phyloP scores from a whole-genome alignment of 1,140 invertebrate genomes.

The Drosophila nikananu region DNA sequence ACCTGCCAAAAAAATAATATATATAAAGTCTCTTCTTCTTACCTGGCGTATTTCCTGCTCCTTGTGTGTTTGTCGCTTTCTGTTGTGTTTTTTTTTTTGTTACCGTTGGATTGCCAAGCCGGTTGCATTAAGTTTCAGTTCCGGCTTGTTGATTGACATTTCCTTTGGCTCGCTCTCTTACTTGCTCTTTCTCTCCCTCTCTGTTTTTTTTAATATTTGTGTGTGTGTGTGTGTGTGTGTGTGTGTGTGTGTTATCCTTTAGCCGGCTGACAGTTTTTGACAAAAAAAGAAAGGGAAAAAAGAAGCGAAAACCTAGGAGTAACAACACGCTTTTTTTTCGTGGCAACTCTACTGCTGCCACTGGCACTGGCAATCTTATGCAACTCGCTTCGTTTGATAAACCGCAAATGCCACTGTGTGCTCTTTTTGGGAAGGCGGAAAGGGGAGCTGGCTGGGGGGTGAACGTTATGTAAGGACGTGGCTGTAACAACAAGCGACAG shows the following conservation, averaged over 20 bases:
- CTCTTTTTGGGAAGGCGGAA: background rate
- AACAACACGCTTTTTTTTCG: conserved; percentile 20
- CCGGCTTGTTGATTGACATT: conserved; percentile 80
- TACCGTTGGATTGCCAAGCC: conserved; percentile 49
- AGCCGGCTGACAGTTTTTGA: conserved; percentile 40
- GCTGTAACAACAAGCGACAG: conserved; percentile 45
- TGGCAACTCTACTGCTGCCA: conserved; percentile 19
- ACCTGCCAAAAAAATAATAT: conserved; percentile 1
- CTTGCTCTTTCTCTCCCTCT: background rate
- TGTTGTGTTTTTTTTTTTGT: conserved; percentile 20
- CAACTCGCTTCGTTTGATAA: conserved; percentile 54
- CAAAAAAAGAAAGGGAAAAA: conserved; percentile 24
- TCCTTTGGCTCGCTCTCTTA: conserved; percentile 39
- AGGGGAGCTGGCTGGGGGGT: background rate
- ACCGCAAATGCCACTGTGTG: conserved; percentile 36
- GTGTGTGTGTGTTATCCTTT: conserved; percentile 25
- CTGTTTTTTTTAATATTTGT: background rate
- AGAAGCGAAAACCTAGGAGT: conserved; percentile 13
- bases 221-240: conserved; percentile 1
- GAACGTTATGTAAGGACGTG: conserved; percentile 40
- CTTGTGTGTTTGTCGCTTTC: conserved; percentile 23
- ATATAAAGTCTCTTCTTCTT: background rate
- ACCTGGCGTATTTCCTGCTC: background rate
- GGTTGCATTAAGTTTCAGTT: conserved; percentile 72
- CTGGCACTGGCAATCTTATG: conserved; percentile 41